These are phyloP conservation scores for Teleogryllus occipitalis DNA, from an alignment of 1,140 invertebrate species.

Conservation along the genomic window DNA sequence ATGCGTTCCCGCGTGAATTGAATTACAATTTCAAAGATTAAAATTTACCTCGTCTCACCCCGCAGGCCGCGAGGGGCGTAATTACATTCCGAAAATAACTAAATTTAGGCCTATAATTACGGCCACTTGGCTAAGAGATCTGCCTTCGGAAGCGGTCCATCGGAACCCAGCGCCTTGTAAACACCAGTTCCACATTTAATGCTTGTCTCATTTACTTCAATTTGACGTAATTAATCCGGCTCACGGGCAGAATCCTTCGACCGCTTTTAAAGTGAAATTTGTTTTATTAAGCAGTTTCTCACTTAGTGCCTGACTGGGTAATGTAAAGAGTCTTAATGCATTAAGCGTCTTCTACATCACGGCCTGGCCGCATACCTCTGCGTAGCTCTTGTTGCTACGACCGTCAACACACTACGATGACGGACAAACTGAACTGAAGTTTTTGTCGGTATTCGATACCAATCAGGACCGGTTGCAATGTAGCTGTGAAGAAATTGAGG, in stretches of 20 bases:
- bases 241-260: background rate
- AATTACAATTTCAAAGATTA: background rate
- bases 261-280: background rate
- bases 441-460: too few relatives aligned
- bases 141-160: background rate
- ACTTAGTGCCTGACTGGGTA: background rate
- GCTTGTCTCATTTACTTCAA: conserved; percentile 4
- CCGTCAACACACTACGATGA: too few relatives aligned
- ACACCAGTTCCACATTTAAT: conserved; percentile 4
- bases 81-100: conserved; percentile 2
- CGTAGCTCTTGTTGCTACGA: background rate
- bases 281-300: conserved; percentile 5
- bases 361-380: background rate
- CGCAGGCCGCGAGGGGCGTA: background rate
- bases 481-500: too few relatives aligned
- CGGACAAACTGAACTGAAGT: too few relatives aligned
- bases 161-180: background rate
- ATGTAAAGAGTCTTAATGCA: background rate
- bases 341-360: background rate
- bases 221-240: conserved; percentile 1
- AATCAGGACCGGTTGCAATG: too few relatives aligned
- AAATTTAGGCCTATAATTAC: conserved; percentile 2
- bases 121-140: background rate
- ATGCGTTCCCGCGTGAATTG: conserved; percentile 3
- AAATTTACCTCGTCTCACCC: background rate